These are phyloP conservation scores for Daphoenositta chrysoptera DNA, from an alignment of 2,113 vertebrate genomes.

Conservation along the genomic window DNA sequence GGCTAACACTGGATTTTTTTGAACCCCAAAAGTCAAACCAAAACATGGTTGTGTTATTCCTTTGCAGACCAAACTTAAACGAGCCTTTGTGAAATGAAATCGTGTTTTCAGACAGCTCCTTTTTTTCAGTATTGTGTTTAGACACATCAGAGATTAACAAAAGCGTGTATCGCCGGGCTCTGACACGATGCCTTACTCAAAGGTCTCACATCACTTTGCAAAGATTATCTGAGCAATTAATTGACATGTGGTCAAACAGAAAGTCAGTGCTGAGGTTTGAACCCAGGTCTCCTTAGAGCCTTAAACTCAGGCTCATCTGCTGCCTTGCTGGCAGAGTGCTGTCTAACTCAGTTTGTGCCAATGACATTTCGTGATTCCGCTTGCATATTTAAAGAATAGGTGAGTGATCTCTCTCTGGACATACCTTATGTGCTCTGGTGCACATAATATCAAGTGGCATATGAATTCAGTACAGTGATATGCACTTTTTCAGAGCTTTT, in stretches of 20 bases:
- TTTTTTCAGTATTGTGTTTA: background rate
- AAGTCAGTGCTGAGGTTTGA: background rate
- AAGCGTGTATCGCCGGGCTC: background rate
- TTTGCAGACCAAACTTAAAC: background rate
- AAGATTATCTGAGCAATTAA: background rate
- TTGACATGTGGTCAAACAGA: background rate
- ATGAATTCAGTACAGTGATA: slow-evolving; percentile 11
- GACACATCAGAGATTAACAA: background rate
- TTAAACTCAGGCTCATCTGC: background rate
- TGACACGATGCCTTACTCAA: background rate
- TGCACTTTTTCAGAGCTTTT: slow-evolving; percentile 25
- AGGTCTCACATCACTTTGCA: background rate
- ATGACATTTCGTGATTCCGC: slow-evolving; percentile 20
- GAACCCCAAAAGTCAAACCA: background rate
- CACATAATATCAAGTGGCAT: slow-evolving; percentile 51
- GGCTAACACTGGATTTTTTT: background rate
- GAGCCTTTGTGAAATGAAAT: background rate
- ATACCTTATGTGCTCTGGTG: slow-evolving; percentile 59
- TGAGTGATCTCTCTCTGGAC: slow-evolving; percentile 47
- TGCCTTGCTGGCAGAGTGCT: background rate
- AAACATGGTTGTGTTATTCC: background rate
- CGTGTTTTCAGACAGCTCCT: background rate
- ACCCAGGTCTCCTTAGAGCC: background rate
- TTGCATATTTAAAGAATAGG: slow-evolving; percentile 50
- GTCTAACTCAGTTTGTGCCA: slow-evolving; percentile 8